Percentiles rank a stretch among this genome's conserved stretches.
phyloP scores from a whole-genome alignment of 2,113 vertebrate species.

The Rattus rattus region DNA sequence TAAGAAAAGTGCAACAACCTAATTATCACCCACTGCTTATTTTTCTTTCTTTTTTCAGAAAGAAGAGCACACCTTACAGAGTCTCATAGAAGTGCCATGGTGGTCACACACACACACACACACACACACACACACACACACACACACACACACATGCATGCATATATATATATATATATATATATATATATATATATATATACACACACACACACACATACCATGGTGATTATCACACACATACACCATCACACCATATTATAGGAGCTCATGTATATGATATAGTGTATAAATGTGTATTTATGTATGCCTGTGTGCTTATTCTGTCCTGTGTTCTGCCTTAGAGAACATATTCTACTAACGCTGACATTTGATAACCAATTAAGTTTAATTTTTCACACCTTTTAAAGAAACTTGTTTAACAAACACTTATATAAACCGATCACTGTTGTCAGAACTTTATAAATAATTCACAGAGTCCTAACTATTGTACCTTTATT shows the following conservation, averaged over 20 bases:
- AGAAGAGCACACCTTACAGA: background rate
- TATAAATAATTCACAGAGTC: background rate
- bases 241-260: background rate
- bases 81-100: background rate
- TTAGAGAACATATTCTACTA: background rate
- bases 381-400: background rate
- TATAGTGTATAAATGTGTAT: background rate
- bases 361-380: background rate
- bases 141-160: too few relatives aligned
- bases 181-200: too few relatives aligned
- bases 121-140: too few relatives aligned
- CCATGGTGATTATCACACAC: too few relatives aligned
- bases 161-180: too few relatives aligned
- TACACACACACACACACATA: too few relatives aligned
- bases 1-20: background rate
- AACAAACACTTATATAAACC: background rate
- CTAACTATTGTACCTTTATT: background rate
- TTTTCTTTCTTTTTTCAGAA: background rate
- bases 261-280: background rate
- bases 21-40: background rate
- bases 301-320: background rate
- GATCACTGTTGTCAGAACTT: background rate
- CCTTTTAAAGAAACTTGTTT: background rate
- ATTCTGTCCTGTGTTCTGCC: background rate
- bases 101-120: background rate